A percentile compares a stretch with the other conserved stretches of the same genome.
phyloP scores from a whole-genome alignment of 2,888 invertebrate species.

The Micropterix aruncella region DNA sequence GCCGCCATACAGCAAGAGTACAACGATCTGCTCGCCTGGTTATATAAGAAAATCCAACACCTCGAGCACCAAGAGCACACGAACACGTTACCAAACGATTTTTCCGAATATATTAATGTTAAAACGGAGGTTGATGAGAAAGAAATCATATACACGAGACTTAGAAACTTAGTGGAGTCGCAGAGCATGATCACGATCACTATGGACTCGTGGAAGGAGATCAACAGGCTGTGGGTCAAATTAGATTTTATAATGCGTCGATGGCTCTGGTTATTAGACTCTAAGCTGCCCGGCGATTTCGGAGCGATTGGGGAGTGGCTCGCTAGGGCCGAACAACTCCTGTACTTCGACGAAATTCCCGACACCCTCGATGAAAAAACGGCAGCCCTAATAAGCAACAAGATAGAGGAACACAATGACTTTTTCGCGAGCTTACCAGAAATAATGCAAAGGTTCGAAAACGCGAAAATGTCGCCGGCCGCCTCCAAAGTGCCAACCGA shows the following conservation, averaged over 20 bases:
- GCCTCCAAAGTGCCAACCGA: slow-evolving; percentile 60
- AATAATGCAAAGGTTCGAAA: slow-evolving; percentile 63
- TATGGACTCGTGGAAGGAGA: slow-evolving; percentile 72
- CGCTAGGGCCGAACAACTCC: slow-evolving; percentile 68
- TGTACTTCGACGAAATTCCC: slow-evolving; percentile 73
- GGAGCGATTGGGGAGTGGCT: slow-evolving; percentile 83
- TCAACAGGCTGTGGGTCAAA: slow-evolving; percentile 69
- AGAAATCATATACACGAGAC: slow-evolving; percentile 56
- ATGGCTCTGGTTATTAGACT: slow-evolving; percentile 85
- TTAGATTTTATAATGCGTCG: slow-evolving; percentile 63
- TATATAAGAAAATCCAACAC: slow-evolving; percentile 61
- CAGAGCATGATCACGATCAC: slow-evolving; percentile 72
- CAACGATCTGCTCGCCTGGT: slow-evolving; percentile 68
- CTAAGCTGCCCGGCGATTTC: slow-evolving; percentile 72
- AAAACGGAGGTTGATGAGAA: slow-evolving; percentile 65
- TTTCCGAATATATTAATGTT: slow-evolving; percentile 66
- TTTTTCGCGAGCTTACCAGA: slow-evolving; percentile 78
- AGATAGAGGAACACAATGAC: slow-evolving; percentile 76
- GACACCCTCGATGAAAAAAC: slow-evolving; percentile 78
- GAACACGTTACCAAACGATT: slow-evolving; percentile 61
- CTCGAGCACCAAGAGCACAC: slow-evolving; percentile 65
- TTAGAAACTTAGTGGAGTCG: slow-evolving; percentile 67
- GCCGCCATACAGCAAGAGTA: slow-evolving; percentile 71
- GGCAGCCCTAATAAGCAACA: slow-evolving; percentile 73
- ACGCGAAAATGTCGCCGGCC: slow-evolving; percentile 52